A percentile compares a stretch with the other conserved stretches of the same genome.
Evolutionary conservation across 2,888 invertebrate species (phyloP).

Genomic region (Tinea trinotella): DNA sequence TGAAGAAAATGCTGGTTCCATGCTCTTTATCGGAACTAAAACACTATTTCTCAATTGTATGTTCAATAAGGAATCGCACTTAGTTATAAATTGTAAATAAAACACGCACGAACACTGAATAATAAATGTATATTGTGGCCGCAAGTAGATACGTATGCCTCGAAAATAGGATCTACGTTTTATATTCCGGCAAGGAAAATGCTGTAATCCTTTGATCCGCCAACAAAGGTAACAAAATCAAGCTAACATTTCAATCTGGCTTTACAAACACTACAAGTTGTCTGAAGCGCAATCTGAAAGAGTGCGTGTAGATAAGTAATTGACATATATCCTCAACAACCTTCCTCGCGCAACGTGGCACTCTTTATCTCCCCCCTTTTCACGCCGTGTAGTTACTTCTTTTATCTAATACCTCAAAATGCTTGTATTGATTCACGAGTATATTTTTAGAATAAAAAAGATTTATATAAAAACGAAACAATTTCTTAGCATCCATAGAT

Average conservation of each 20-base stretch:
- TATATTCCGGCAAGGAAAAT: constrained; percentile 1
- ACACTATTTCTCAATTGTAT: constrained; percentile 8
- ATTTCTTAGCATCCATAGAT: too few species aligned
- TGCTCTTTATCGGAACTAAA: neutral
- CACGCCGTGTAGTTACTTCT: neutral
- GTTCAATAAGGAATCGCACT: neutral
- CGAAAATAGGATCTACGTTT: neutral
- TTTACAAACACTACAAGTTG: constrained; percentile 10
- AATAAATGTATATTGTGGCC: neutral
- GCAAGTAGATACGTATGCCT: neutral
- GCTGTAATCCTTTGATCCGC: constrained; percentile 1
- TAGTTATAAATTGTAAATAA: constrained; percentile 6
- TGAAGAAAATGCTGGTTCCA: neutral
- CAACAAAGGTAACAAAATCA: constrained; percentile 8
- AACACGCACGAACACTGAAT: constrained; percentile 1
- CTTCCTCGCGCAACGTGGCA: neutral
- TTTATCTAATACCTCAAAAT: neutral
- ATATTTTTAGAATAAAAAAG: too few species aligned
- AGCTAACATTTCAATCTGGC: constrained; percentile 10
- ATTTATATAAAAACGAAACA: too few species aligned
- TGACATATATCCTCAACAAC: constrained; percentile 9
- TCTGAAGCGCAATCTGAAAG: constrained; percentile 10
- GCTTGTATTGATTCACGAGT: too few species aligned
- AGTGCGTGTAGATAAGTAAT: constrained; percentile 17
- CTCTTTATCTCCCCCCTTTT: constrained; percentile 5